These are phyloP conservation scores for Lasioglossum malachurum DNA, from an alignment of 2,888 invertebrate species.

Conservation along the genomic window DNA sequence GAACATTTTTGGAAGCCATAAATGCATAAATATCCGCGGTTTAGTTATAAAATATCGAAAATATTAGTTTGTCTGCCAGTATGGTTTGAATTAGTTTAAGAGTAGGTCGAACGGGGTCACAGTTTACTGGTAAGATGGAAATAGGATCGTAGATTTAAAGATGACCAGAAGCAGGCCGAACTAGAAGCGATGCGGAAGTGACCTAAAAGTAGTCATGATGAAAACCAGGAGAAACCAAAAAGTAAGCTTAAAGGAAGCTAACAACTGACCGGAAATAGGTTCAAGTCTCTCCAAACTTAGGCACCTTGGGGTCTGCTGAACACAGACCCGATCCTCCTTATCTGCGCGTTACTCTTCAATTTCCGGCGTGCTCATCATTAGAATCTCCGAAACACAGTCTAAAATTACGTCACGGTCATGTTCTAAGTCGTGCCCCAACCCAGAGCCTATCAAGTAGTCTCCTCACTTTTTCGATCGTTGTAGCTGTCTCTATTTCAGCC, in stretches of 20 bases:
- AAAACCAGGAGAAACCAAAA: no score
- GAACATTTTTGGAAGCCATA: no score
- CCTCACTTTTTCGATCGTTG: not conserved
- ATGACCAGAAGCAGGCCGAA: not conserved
- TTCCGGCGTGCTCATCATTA: not conserved
- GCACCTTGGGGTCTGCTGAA: not conserved
- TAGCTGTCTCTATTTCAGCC: not conserved
- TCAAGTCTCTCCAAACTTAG: not conserved
- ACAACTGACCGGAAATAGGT: not conserved
- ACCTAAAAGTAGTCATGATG: not conserved
- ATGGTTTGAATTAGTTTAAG: no score
- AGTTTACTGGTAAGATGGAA: not conserved
- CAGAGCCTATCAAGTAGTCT: not conserved
- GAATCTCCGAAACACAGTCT: not conserved
- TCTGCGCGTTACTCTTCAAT: not conserved
- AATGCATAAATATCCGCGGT: no score
- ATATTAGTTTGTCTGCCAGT: no score
- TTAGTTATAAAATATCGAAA: no score
- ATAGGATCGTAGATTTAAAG: not conserved
- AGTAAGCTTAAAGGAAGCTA: not conserved
- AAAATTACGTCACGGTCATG: not conserved
- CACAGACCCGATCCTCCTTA: not conserved
- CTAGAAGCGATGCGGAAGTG: not conserved
- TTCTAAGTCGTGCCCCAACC: not conserved
- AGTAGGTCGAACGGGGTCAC: not conserved